These are phyloP conservation scores for Bombyx mandarina DNA, from an alignment of 1,140 invertebrate genomes.

Conservation along the genomic window DNA sequence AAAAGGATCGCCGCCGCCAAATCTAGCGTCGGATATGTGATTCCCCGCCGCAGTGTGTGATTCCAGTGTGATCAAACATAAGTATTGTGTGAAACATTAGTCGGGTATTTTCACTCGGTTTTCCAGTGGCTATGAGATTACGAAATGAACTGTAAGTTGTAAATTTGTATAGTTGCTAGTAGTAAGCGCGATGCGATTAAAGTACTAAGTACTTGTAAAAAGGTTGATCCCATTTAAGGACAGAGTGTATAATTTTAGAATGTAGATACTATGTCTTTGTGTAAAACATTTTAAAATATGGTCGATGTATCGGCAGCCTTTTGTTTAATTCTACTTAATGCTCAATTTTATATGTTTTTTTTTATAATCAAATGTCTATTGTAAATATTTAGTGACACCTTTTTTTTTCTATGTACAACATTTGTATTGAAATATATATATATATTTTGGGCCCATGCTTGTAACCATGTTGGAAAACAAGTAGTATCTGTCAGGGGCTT, in stretches of 20 bases:
- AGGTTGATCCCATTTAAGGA: constrained; percentile 24
- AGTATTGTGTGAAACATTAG: constrained; percentile 43
- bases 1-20: constrained; percentile 13
- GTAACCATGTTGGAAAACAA: no score
- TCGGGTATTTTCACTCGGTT: constrained; percentile 32
- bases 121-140: constrained; percentile 66
- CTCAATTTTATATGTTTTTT: constrained; percentile 35
- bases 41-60: constrained; percentile 58
- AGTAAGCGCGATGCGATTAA: constrained; percentile 29
- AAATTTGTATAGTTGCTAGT: constrained; percentile 46
- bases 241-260: no score
- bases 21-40: constrained; percentile 27
- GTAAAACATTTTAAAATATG: constrained; percentile 36
- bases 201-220: constrained; percentile 64
- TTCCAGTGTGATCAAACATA: constrained; percentile 52
- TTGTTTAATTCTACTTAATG: constrained; percentile 48
- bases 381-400: constrained; percentile 53
- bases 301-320: constrained; percentile 46
- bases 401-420: constrained; percentile 5
- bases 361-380: constrained; percentile 48
- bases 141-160: constrained; percentile 52
- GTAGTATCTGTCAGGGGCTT: not conserved
- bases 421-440: no score
- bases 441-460: no score
- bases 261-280: no score